Base-by-base conservation (phyloP, 2,797 vertebrate species). In the Characodon lateralis region DNA sequence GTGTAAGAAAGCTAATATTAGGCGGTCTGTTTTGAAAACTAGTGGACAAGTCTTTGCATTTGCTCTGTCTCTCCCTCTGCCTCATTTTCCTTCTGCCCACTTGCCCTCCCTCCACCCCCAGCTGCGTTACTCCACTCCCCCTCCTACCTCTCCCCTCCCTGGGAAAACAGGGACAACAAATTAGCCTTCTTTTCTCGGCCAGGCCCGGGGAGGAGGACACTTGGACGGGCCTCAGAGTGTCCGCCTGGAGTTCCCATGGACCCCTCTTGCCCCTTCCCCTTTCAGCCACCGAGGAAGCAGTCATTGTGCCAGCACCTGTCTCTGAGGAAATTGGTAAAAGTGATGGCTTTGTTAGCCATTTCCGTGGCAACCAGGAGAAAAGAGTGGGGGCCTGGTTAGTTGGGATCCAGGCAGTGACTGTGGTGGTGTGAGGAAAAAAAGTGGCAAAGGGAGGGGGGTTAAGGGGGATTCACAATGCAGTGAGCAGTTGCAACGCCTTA, bases 161-260 rank as follows among this genome's bases (percentile, higher is more conserved):
- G 96, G 96, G 96, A 96, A 96, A 96, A 96, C 95, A 95, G 95
- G 93, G 94, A 96, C 96, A 96, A 96, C 96, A 96, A 96, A 96
- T 96, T 96, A 96, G 96, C 95, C 95, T 95, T 95, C 94, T 95
- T 96, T 96, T 95, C 95, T 96, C 91, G 91, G 86, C 87, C 79
- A 87, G 94, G 91, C 94, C 94, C 81, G 84, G 94, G 93, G 93
- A 94, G 94, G 95, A 96, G 95, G 95, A 96, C 95, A 96, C 95
- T 96, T 96, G 95, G 95, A 96, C 94, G 93, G 91, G 92, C 94
- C 94, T 93, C 94, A 96, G 94, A 95, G 95, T 96, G 95, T 96
- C 95, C 89, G 92, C 93, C 89, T 90, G 93, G 94, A 92, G 92
- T 95, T 96, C 96, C 96, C 96, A 96, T 96, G 96, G 93, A 96